A percentile compares a stretch with the other conserved stretches of the same genome.
Conservation (phyloP, 2,797 vertebrate genomes). For the Malacoctenus gilli region DNA sequence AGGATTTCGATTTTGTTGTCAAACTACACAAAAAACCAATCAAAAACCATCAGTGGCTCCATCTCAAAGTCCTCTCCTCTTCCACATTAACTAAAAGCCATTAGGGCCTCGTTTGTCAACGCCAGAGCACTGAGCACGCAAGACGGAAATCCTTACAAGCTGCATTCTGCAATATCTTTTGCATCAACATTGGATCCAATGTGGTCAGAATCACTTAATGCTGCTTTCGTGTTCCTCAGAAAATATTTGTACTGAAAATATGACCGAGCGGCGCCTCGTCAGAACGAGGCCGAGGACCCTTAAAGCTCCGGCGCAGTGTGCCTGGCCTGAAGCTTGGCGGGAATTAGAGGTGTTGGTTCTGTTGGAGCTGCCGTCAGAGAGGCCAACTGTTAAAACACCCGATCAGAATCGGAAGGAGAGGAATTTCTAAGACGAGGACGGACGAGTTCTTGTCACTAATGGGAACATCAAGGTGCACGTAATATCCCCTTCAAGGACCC, state of each 20-base stretch:
- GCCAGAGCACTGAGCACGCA: too few relatives aligned
- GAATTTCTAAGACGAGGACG: constrained; percentile 9
- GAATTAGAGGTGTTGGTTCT: constrained; percentile 58
- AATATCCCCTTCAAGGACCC: too few relatives aligned
- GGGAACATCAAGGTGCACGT: too few relatives aligned
- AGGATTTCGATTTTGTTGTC: constrained; percentile 7
- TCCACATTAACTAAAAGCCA: constrained; percentile 27
- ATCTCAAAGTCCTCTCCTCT: constrained; percentile 5
- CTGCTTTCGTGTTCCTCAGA: constrained; percentile 17
- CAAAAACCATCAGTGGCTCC: constrained; percentile 4
- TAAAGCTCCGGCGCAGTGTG: too few relatives aligned
- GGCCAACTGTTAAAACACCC: too few relatives aligned
- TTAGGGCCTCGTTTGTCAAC: constrained; percentile 23
- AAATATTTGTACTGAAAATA: constrained; percentile 32
- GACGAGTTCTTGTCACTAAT: constrained; percentile 8
- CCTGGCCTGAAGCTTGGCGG: constrained; percentile 6
- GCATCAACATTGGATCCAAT: constrained; percentile 13
- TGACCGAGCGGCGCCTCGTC: neutral
- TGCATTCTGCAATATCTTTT: constrained; percentile 21
- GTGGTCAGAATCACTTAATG: constrained; percentile 14
- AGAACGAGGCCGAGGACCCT: too few relatives aligned
- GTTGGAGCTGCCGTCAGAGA: constrained; percentile 36
- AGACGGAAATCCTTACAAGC: constrained; percentile 5
- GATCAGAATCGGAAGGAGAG: constrained; percentile 5
- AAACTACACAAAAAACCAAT: constrained; percentile 14